Evolutionary conservation across 2,113 vertebrate species (phyloP).

Genomic region (Castor canadensis): DNA sequence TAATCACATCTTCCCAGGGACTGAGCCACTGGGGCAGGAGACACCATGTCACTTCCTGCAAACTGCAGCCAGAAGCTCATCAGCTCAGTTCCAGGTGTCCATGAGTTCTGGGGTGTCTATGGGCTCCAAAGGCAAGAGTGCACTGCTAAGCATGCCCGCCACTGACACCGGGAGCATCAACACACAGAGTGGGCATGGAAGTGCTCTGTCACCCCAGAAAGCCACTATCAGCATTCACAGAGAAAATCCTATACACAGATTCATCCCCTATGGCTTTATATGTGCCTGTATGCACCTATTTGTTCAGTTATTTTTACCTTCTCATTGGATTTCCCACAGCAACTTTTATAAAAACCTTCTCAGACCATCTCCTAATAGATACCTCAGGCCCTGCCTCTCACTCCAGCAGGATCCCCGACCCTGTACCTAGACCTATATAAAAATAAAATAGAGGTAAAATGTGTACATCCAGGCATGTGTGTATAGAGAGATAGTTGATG

Average conservation of each 20-base stretch:
- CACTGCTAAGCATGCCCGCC: background rate
- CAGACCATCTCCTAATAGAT: background rate
- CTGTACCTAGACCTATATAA: background rate
- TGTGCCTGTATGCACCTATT: background rate
- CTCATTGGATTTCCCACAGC: background rate
- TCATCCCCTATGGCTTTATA: background rate
- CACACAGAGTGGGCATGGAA: background rate
- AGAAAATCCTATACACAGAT: background rate
- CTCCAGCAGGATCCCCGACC: background rate
- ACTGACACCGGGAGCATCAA: background rate
- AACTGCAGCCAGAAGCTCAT: background rate
- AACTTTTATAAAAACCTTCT: background rate
- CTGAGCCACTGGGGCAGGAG: background rate
- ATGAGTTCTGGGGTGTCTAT: no score
- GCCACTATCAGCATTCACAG: background rate
- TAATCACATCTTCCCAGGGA: background rate
- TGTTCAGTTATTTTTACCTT: background rate
- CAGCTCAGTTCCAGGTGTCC: background rate
- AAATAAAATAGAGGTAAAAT: background rate
- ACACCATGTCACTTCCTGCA: background rate
- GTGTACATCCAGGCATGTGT: background rate
- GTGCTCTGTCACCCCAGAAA: background rate
- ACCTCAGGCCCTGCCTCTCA: background rate
- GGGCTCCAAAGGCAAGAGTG: no score
- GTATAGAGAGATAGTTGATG: background rate